A percentile compares a stretch with the other conserved stretches of the same genome.
Conservation (phyloP, 2,797 vertebrate species). For the Tenualosa ilisha region DNA sequence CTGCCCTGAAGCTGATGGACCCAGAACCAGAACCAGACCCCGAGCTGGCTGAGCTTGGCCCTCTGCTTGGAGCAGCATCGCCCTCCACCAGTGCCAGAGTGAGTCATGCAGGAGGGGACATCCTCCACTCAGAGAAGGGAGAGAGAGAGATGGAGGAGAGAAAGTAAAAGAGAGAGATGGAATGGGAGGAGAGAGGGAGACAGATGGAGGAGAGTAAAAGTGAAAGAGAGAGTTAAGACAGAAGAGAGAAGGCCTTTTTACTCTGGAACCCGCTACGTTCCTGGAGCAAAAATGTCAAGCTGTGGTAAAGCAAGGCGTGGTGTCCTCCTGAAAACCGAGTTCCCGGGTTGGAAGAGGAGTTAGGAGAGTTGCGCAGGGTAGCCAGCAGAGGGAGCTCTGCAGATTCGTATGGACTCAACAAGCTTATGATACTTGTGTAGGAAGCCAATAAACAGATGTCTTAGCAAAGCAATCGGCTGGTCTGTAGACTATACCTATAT, state of each 20-base stretch:
- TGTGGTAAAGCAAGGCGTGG: too few species aligned
- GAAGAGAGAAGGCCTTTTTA: background rate
- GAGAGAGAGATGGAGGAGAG: background rate
- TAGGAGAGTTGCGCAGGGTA: too few species aligned
- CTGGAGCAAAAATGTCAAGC: too few species aligned
- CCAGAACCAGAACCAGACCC: constrained; percentile 64
- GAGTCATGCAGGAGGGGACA: background rate
- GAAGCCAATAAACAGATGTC: too few species aligned
- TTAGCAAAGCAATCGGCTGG: too few species aligned
- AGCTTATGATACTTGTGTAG: too few species aligned
- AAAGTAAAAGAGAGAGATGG: background rate
- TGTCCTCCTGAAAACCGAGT: too few species aligned
- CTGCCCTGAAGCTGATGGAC: constrained; percentile 56
- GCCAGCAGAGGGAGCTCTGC: background rate
- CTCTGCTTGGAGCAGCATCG: constrained; percentile 68
- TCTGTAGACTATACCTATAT: too few species aligned
- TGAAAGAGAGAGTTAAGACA: background rate
- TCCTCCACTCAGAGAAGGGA: background rate
- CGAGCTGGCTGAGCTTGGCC: constrained; percentile 80
- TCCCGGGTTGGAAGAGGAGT: too few species aligned
- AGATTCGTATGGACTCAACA: too few species aligned
- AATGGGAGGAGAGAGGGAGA: background rate
- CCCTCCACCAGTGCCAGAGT: background rate
- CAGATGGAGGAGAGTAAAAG: background rate
- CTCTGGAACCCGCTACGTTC: too few species aligned